These are phyloP conservation scores for Meteorus sp. DNA, from an alignment of 1,140 invertebrate genomes.

Conservation along the genomic window DNA sequence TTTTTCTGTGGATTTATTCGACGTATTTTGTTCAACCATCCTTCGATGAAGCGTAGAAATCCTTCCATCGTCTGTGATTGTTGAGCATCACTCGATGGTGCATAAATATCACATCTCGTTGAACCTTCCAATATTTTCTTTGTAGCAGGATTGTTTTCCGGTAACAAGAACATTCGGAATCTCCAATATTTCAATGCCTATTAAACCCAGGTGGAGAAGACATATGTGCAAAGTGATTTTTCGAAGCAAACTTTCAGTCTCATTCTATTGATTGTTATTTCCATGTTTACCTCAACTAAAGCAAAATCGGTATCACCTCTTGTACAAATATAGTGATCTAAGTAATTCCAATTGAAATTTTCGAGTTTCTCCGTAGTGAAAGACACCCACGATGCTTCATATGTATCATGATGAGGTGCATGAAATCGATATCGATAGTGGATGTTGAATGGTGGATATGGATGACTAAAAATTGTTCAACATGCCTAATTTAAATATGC, in stretches of 20 bases:
- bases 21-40: conserved; percentile 86
- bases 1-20: conserved; percentile 68
- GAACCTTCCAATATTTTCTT: conserved; percentile 72
- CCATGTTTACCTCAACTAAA: conserved; percentile 72
- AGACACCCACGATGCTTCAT: conserved; percentile 92
- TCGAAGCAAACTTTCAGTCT: too few species aligned
- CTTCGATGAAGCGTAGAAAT: conserved; percentile 87
- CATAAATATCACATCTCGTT: conserved; percentile 81
- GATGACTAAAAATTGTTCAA: conserved; percentile 69
- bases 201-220: too few species aligned
- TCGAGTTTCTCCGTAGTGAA: conserved; percentile 94
- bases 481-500: neutral
- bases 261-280: conserved; percentile 13
- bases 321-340: conserved; percentile 95
- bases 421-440: conserved; percentile 91
- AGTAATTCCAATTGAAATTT: conserved; percentile 97
- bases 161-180: conserved; percentile 85
- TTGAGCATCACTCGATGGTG: conserved; percentile 64
- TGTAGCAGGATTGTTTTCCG: conserved; percentile 71
- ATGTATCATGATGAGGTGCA: conserved; percentile 89
- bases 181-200: conserved; percentile 93
- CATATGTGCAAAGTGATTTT: conserved; percentile 18
- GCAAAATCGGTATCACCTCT: conserved; percentile 88
- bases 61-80: conserved; percentile 66
- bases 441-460: conserved; percentile 87